Evolutionary conservation across 2,797 vertebrate genomes (phyloP), one percentile per base, ranked within the genome.

Genomic region (Onychomys arenicola): DNA sequence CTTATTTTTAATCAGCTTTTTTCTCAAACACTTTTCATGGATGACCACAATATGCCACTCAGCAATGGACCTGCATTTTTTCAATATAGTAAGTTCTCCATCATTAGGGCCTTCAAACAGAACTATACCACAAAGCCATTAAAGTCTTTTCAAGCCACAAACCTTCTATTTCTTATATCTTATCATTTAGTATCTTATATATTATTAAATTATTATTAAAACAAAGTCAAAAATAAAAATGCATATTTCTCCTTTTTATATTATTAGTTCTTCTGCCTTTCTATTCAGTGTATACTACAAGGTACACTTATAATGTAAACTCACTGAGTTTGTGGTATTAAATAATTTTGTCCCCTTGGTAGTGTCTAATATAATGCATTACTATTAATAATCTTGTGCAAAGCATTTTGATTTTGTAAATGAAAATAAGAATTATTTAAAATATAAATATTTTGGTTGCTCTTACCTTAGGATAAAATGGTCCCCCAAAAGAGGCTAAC

Each of bases 361-460:
- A 93, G 78, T 91, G 84, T 57, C 6, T 95, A 67, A 92, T 34
- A 55, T 63, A 96, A 89, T 52, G n/a, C 16, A n/a, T 85, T 96
- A 34, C 23, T 90, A 67, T 71, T 90, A 76, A 37, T 71, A 95
- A 90, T 76, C 34, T 92, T 81, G 73, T 86, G 13, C 82, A 86
- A 94, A 93, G 25, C 21, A 91, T 96, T 95, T 78, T 96, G 63
- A 93, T 83, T 82, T 84, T 91, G 32, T 40, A 90, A 97, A 82
- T 23, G 10, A 95, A 65, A 86, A 46, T 57, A 90, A 49, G 9
- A 83, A 46, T 69, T 95, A 71, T 73, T 96, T 95, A 90, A 95
- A 75, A 81, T 19, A n/a, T 71, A 80, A 19, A 93, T 90, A 77
- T 85, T 94, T 97, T 91, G 83, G 2, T 43, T 91, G 34, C 4